These are phyloP conservation scores for Gallinago solitaria DNA, from an alignment of 2,797 vertebrate genomes.

Conservation along the genomic window DNA sequence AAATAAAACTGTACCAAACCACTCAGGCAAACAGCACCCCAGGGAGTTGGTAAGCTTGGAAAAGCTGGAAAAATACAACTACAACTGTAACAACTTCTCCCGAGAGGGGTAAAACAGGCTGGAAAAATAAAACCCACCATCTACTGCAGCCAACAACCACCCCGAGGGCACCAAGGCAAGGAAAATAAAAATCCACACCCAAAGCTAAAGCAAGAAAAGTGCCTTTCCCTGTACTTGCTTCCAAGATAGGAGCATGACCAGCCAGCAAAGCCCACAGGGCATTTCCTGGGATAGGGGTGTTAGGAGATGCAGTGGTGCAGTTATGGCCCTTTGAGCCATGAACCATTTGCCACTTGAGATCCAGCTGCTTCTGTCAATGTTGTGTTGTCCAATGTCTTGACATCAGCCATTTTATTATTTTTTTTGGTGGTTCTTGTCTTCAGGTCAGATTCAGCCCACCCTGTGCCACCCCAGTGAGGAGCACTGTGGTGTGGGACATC, in stretches of 20 bases:
- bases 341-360: neutral
- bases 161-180: neutral
- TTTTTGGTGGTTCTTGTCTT: neutral
- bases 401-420: neutral
- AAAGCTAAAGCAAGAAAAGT: neutral
- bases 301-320: neutral
- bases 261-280: neutral
- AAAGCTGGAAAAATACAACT: conserved; percentile 57
- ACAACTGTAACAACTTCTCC: conserved; percentile 38
- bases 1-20: conserved; percentile 69
- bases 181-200: neutral
- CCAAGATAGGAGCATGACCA: neutral
- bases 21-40: conserved; percentile 53
- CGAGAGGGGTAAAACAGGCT: conserved; percentile 16
- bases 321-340: neutral
- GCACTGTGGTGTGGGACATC: neutral
- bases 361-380: neutral
- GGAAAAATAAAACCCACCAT: conserved; percentile 58
- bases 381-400: neutral
- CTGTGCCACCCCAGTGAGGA: neutral
- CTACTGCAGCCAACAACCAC: conserved; percentile 19
- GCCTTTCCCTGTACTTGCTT: neutral
- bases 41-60: conserved; percentile 42
- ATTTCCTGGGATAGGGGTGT: neutral
- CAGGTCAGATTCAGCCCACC: fast-evolving